Evolutionary conservation across 2,113 vertebrate genomes (phyloP).

Genomic region (Uropsilus gracilis): DNA sequence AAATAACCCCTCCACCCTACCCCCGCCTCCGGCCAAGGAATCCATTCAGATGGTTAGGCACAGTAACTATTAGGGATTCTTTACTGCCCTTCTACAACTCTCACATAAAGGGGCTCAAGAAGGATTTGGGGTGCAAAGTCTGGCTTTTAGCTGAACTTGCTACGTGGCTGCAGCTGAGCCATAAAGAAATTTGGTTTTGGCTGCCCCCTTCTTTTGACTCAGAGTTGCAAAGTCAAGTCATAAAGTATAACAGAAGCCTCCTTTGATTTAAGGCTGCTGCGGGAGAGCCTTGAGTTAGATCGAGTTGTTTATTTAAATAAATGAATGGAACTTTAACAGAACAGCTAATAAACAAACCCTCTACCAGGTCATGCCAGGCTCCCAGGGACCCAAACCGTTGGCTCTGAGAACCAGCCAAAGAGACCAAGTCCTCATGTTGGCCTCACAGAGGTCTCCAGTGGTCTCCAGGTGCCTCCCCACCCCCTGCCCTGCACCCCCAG

Average conservation of each 20-base stretch:
- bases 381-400: conserved; percentile 55
- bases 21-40: no score
- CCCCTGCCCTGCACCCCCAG: not conserved
- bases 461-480: not conserved
- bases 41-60: not conserved
- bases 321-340: conserved; percentile 74
- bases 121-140: not conserved
- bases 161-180: not conserved
- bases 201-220: conserved; percentile 55
- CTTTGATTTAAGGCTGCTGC: conserved; percentile 74
- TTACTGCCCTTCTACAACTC: not conserved
- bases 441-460: conserved; percentile 40
- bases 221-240: conserved; percentile 63
- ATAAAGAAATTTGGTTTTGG: conserved; percentile 35
- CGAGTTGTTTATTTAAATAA: conserved; percentile 75
- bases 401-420: conserved; percentile 61
- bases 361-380: conserved; percentile 62
- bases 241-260: conserved; percentile 75
- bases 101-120: not conserved
- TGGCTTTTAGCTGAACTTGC: conserved; percentile 13
- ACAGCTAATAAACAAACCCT: conserved; percentile 77
- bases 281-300: conserved; percentile 59
- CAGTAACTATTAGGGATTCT: not conserved
- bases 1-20: no score
- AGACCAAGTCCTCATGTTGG: not conserved